A percentile compares a stretch with the other conserved stretches of the same genome.
phyloP scores from a whole-genome alignment of 2,113 vertebrate genomes.

The Azemiops feae region DNA sequence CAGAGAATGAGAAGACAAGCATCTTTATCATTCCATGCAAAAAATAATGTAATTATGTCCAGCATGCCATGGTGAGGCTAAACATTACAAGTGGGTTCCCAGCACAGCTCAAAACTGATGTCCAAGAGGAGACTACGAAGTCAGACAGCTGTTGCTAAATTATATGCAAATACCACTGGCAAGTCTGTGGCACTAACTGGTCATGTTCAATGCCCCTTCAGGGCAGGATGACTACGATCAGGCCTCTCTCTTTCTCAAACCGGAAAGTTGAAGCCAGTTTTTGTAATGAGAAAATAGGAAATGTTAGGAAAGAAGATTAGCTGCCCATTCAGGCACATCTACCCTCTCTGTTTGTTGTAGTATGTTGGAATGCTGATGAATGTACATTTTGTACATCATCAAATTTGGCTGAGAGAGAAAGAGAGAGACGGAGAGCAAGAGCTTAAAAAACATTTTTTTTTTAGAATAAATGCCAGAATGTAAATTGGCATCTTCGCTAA shows the following conservation, averaged over 20 bases:
- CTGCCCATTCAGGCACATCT: background rate
- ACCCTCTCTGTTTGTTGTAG: slow-evolving; percentile 29
- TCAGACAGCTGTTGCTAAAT: slow-evolving; percentile 54
- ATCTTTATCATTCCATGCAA: background rate
- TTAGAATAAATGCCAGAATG: background rate
- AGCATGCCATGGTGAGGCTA: background rate
- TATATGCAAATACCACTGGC: slow-evolving; percentile 41
- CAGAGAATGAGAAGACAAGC: slow-evolving; percentile 1
- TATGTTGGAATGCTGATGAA: background rate
- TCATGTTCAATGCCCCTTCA: slow-evolving; percentile 27
- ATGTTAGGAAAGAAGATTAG: slow-evolving; percentile 26
- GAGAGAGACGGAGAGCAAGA: fast-evolving
- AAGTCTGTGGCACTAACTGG: background rate
- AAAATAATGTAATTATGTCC: slow-evolving; percentile 14
- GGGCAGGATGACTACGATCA: slow-evolving; percentile 18
- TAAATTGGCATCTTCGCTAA: slow-evolving; percentile 20
- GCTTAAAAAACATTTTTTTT: slow-evolving; percentile 1
- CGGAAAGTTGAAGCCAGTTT: slow-evolving; percentile 50
- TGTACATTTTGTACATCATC: slow-evolving; percentile 1
- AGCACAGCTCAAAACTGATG: slow-evolving; percentile 19
- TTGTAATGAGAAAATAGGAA: slow-evolving; percentile 58
- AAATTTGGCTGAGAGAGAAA: background rate
- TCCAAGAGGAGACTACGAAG: slow-evolving; percentile 23
- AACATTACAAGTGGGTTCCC: slow-evolving; percentile 4
- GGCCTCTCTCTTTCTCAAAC: slow-evolving; percentile 25